Evolutionary conservation across 1,140 invertebrate species (phyloP).

Genomic region (Drosophila ohnishii): DNA sequence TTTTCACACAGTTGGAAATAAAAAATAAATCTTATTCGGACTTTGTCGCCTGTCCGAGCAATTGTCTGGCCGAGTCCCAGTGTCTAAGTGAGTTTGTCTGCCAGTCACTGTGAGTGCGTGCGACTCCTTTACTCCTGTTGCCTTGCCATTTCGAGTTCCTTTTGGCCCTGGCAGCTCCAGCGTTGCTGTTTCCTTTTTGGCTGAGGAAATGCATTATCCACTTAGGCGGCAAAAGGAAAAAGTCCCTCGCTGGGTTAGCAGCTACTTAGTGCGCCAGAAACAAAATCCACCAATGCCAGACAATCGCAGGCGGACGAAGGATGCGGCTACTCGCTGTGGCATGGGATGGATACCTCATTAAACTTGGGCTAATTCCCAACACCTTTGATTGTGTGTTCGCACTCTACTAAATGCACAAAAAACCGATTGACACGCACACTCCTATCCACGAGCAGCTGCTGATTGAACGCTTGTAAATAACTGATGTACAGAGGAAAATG

Average conservation of each 20-base stretch:
- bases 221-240: constrained; percentile 65
- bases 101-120: constrained; percentile 48
- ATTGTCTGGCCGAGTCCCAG: constrained; percentile 39
- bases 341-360: constrained; percentile 49
- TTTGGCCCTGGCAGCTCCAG: constrained; percentile 17
- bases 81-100: constrained; percentile 65
- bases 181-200: constrained; percentile 53
- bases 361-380: constrained; percentile 69
- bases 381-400: constrained; percentile 54
- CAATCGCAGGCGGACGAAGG: constrained; percentile 29
- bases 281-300: constrained; percentile 47
- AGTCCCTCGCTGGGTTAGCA: constrained; percentile 59
- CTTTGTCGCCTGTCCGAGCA: constrained; percentile 54
- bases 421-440: constrained; percentile 59
- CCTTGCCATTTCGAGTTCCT: constrained; percentile 7
- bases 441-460: neutral
- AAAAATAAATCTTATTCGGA: neutral
- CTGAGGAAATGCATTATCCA: constrained; percentile 78
- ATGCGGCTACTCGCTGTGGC: constrained; percentile 2
- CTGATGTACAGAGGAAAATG: constrained; percentile 10
- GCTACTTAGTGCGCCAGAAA: constrained; percentile 65
- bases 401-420: constrained; percentile 37
- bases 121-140: constrained; percentile 30
- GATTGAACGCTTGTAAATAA: constrained; percentile 31
- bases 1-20: neutral